Base-by-base conservation (phyloP, 2,888 invertebrate genomes). In the Pammene aurita region DNA sequence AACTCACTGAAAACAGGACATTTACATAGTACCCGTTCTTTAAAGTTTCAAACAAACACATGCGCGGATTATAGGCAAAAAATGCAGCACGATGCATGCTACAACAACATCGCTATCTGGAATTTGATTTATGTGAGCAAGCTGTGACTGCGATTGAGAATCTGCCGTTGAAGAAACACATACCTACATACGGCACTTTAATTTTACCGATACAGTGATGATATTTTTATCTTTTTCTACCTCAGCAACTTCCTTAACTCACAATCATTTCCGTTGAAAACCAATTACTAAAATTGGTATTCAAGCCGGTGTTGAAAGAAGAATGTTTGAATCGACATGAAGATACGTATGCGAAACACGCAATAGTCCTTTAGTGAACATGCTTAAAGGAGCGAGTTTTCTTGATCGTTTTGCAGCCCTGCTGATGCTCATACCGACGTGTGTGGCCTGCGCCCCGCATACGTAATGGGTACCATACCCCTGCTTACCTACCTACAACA, bases 401-500 rank as follows among this genome's bases (percentile, higher is more conserved):
- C 61, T 61, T 67, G 16, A 58, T 60, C 57, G 66, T 63, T 63
- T 61, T 41, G 67, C 57, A 62, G 44, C 58, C 67, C 67, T 64
- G 57, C 70, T 18, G 62, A 48, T 58, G 57, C 35, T 54, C 48
- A 38, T 14, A 7, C 44, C 70, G 54, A 63, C 71, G 71, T 71
- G 71, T 71, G 71, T 64, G 71, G 71, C 60, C 67, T 63, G 52
- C 58, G 58, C 63, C 71, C 67, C 64, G 64, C 67, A 65, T 72
- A 52, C 65, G 62, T 71, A 68, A 67, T 70, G 58, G 38, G 63
- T 58, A 55, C 63, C 52, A 63, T 66, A 64, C 72, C 77, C 65
- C 65, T n/a, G n/a, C n/a, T n/a, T n/a, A 58, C 64, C 58, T 60
- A 69, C 68, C 68, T 50, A 44, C 69, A 65, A 60, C 69, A 77